Conservation (phyloP, 2,888 invertebrate genomes). For the Pseudolycoriella hygida region DNA sequence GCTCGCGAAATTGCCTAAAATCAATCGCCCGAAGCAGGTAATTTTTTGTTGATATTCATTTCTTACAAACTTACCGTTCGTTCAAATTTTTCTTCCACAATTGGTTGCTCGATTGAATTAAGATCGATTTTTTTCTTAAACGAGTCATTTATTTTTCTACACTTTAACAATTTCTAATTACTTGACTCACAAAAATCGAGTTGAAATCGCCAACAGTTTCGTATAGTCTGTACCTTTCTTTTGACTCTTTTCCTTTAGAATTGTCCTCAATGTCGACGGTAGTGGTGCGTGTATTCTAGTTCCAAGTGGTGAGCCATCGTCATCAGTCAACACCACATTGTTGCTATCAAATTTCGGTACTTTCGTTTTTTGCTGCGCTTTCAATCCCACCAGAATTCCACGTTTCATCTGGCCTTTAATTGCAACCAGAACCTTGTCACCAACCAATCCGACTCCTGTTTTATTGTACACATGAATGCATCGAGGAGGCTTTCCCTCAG, state of each 20-base stretch:
- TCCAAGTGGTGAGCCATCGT: conserved; percentile 85
- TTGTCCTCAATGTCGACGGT: conserved; percentile 71
- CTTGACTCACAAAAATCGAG: conserved; percentile 56
- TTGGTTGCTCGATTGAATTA: too few relatives aligned
- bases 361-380: conserved; percentile 60
- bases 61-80: too few relatives aligned
- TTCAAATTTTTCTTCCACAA: too few relatives aligned
- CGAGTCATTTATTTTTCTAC: too few relatives aligned
- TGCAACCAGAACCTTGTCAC: conserved; percentile 81
- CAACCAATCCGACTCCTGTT: conserved; percentile 39
- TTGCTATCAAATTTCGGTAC: conserved; percentile 88
- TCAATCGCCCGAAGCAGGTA: too few relatives aligned
- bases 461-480: conserved; percentile 91
- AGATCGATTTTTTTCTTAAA: too few relatives aligned
- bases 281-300: conserved; percentile 91
- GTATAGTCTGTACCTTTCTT: conserved; percentile 80
- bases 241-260: conserved; percentile 62
- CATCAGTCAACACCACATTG: conserved; percentile 89
- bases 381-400: conserved; percentile 76
- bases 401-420: conserved; percentile 92
- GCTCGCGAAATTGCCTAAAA: too few relatives aligned
- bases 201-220: conserved; percentile 77
- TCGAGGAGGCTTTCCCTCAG: conserved; percentile 82
- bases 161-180: too few relatives aligned
- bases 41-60: too few relatives aligned